Evolutionary conservation across 2,888 invertebrate genomes (phyloP), one percentile per base, ranked within the genome.

Genomic region (Horisme vitalbata): DNA sequence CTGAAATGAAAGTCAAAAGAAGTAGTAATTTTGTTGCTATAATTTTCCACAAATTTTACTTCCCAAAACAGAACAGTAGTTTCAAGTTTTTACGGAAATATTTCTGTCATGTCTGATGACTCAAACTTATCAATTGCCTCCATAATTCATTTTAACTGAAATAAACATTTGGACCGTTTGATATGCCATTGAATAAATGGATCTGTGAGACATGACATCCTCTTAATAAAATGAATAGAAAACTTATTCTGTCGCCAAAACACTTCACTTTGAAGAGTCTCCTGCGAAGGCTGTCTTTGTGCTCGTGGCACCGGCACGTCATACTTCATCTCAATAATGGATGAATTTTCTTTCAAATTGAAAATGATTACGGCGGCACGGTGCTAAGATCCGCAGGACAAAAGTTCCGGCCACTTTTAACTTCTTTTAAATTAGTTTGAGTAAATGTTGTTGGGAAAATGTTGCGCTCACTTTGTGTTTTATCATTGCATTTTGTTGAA

Each of bases 221-320:
- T 14, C 13, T 15, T 32, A 32, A 44, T 37, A 26, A 10, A n/a
- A 37, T 44, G 37, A 32, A 44, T 20, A 45, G 32, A 31, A 21
- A 39, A 32, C 44, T 37, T 37, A 24, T 44, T 18, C 32, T 10
- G 15, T 31, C 12, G 3, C 9, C 18, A 3, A 30, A 15, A 36
- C 3, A 18, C 12, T 18, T 20, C 15, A n/a, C 30, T 5, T 11
- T n/a, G 20, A 26, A 44, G 31, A 37, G 15, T 1, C 30, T 9
- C 10, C 15, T n/a, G n/a, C n/a, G n/a, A 18, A 18, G 13, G 18
- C 9, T 12, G 18, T 32, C 20, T 45, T 14, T 45, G 30, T 36
- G 37, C 10, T 10, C 24, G 4, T 10, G 24, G 11, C 24, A 24
- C 26, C n/a, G 24, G 11, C 24, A 24, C 26, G 10, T 12, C 27